Percentiles rank a stretch among this genome's conserved stretches.
These are phyloP conservation scores for Thaumetopoea pityocampa DNA, from an alignment of 1,140 invertebrate species.

Conservation along the genomic window DNA sequence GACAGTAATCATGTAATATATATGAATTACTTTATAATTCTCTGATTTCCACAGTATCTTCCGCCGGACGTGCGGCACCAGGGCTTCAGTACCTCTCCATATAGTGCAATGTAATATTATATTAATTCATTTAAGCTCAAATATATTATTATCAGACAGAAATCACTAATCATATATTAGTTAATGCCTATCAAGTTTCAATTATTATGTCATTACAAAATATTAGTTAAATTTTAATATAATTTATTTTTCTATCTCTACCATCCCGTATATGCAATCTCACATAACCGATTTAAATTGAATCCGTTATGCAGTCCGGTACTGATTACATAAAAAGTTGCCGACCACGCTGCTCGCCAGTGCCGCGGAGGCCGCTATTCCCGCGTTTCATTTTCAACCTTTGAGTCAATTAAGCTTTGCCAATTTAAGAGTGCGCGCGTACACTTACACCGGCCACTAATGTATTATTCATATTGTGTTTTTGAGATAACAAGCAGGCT, in stretches of 20 bases:
- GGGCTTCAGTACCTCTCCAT: no score
- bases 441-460: constrained; percentile 46
- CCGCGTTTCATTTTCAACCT: constrained; percentile 68
- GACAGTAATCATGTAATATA: no score
- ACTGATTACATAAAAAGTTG: constrained; percentile 52
- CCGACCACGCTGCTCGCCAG: constrained; percentile 24
- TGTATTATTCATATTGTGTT: constrained; percentile 75
- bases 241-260: constrained; percentile 18
- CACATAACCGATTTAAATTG: constrained; percentile 48
- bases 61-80: no score
- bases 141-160: no score
- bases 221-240: constrained; percentile 15
- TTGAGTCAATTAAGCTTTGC: constrained; percentile 72
- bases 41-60: no score
- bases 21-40: no score
- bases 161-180: no score
- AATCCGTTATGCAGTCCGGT: constrained; percentile 44
- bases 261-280: constrained; percentile 26
- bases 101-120: no score
- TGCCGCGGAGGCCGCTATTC: constrained; percentile 25
- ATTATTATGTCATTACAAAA: no score
- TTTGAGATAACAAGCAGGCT: constrained; percentile 72
- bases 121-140: no score
- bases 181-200: no score
- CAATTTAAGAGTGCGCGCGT: constrained; percentile 64